Evolutionary conservation across 2,888 invertebrate genomes (phyloP).

Genomic region (Scaptomyza reducta): DNA sequence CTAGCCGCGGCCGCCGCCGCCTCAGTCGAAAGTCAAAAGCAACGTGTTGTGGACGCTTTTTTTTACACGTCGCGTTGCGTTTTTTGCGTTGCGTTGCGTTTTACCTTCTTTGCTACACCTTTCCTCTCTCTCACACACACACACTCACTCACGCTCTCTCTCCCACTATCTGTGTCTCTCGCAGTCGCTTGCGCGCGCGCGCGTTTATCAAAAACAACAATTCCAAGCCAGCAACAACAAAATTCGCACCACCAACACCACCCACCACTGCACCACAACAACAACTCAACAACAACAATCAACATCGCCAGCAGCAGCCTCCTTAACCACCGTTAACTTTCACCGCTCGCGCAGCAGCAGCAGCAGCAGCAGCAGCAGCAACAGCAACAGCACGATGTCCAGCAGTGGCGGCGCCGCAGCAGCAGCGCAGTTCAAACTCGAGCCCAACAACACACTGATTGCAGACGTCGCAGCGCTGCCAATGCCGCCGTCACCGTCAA

Average conservation of each 20-base stretch:
- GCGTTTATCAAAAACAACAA: constrained; percentile 21
- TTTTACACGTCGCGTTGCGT: constrained; percentile 78
- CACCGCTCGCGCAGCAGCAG: constrained; percentile 48
- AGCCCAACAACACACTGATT: constrained; percentile 59
- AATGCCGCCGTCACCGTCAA: constrained; percentile 28
- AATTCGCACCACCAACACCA: constrained; percentile 23
- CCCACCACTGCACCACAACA: constrained; percentile 28
- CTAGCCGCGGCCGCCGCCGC: constrained; percentile 72
- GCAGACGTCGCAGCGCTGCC: constrained; percentile 58
- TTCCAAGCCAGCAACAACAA: constrained; percentile 25
- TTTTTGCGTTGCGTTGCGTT: constrained; percentile 74
- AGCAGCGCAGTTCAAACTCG: constrained; percentile 66
- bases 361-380: constrained; percentile 51
- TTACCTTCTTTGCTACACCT: constrained; percentile 63
- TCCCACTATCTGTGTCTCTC: constrained; percentile 38
- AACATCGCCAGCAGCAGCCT: constrained; percentile 29
- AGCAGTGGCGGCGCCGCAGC: constrained; percentile 58
- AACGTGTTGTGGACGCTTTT: constrained; percentile 80
- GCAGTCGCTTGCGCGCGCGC: constrained; percentile 56
- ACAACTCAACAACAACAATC: constrained; percentile 20
- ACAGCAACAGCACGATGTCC: constrained; percentile 54
- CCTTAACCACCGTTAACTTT: constrained; percentile 63
- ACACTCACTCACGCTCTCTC: constrained; percentile 33
- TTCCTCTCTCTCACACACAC: constrained; percentile 24
- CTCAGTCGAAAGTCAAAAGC: constrained; percentile 80